These are phyloP conservation scores for Andrena bucephala DNA, from an alignment of 2,888 invertebrate species.

Conservation along the genomic window DNA sequence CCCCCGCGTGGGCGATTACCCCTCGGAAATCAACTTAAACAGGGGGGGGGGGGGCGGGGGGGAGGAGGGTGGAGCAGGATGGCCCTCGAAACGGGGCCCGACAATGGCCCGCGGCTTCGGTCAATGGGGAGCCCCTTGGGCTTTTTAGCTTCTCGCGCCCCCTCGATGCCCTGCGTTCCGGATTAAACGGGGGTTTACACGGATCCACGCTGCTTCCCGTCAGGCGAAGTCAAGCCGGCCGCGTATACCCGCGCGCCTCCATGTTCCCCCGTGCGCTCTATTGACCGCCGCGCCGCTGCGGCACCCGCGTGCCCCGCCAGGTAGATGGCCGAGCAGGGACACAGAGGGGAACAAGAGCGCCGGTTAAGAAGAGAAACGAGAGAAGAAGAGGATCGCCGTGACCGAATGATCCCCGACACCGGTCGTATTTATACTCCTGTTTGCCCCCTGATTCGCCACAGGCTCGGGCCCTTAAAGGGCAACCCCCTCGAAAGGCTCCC, in stretches of 20 bases:
- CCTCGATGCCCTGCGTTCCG: constrained; percentile 69
- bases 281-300: constrained; percentile 25
- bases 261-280: constrained; percentile 30
- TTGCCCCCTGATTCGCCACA: constrained; percentile 81
- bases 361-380: constrained; percentile 20
- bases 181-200: constrained; percentile 69
- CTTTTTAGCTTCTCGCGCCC: constrained; percentile 68
- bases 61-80: constrained; percentile 4
- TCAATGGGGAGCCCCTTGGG: constrained; percentile 50
- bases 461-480: constrained; percentile 63
- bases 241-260: constrained; percentile 46
- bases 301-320: constrained; percentile 32
- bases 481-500: constrained; percentile 45
- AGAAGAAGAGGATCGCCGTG: constrained; percentile 74
- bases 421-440: constrained; percentile 78
- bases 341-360: constrained; percentile 38
- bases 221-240: constrained; percentile 43
- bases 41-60: constrained; percentile 18
- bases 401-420: constrained; percentile 74
- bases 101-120: constrained; percentile 39
- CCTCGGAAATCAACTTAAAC: constrained; percentile 62
- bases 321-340: constrained; percentile 33
- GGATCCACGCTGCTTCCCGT: constrained; percentile 53
- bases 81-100: constrained; percentile 22
- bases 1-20: constrained; percentile 62